Evolutionary conservation across 1,140 invertebrate species (phyloP).

Genomic region (Drosophila ficusphila): DNA sequence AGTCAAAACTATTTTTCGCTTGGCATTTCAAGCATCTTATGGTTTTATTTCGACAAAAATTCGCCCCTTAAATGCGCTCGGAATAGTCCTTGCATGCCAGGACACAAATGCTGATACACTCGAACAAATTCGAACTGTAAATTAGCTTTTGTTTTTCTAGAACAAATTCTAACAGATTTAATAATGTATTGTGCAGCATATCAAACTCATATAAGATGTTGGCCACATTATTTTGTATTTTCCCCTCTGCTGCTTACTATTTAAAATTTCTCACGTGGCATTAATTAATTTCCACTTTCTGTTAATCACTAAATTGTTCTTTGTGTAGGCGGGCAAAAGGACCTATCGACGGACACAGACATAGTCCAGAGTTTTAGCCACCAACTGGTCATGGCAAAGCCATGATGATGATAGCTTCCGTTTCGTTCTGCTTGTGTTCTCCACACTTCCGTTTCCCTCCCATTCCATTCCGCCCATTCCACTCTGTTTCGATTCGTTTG

Average conservation of each 20-base stretch:
- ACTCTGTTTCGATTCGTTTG: slow-evolving; percentile 7
- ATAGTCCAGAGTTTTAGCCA: slow-evolving; percentile 35
- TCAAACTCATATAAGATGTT: no score
- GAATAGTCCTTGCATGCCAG: slow-evolving; percentile 70
- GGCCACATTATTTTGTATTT: no score
- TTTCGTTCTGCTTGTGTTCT: slow-evolving; percentile 26
- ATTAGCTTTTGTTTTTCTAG: no score
- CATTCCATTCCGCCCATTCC: slow-evolving; percentile 2
- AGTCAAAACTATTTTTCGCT: slow-evolving; percentile 82
- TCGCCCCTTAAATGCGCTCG: slow-evolving; percentile 70
- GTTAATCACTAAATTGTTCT: neutral
- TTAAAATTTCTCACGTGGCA: no score
- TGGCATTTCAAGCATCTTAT: slow-evolving; percentile 81
- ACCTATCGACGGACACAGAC: slow-evolving; percentile 8
- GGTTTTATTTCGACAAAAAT: slow-evolving; percentile 80
- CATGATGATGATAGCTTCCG: slow-evolving; percentile 53
- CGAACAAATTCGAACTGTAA: neutral
- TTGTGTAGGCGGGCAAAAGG: neutral
- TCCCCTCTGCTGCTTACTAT: no score
- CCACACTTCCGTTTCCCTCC: slow-evolving; percentile 35
- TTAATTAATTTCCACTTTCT: no score
- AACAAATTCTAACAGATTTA: no score
- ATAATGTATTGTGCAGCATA: no score
- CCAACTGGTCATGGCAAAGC: slow-evolving; percentile 40
- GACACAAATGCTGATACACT: slow-evolving; percentile 19